A percentile compares a stretch with the other conserved stretches of the same genome.
Conservation (phyloP, 2,888 invertebrate genomes). For the Drosophila antonietae region DNA sequence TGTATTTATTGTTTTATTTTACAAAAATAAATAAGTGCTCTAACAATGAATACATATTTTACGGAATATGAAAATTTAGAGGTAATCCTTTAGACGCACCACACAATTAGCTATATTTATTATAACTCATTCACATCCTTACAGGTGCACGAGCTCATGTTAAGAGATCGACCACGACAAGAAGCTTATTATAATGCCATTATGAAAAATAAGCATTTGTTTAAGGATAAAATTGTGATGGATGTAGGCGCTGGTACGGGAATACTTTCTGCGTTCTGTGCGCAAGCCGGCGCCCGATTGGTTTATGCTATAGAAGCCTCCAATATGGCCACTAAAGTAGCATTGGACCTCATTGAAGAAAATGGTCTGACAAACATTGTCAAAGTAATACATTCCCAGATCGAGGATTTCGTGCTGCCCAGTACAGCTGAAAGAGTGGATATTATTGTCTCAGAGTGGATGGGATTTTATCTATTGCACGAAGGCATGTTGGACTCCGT, state of each 20-base stretch:
- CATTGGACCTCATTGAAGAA: conserved; percentile 88
- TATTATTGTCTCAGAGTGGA: conserved; percentile 98
- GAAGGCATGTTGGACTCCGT: conserved; percentile 98
- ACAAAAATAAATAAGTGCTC: neutral
- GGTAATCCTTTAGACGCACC: conserved; percentile 85
- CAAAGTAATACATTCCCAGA: conserved; percentile 85
- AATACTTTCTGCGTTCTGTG: conserved; percentile 95
- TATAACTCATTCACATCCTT: conserved; percentile 39
- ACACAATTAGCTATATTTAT: neutral
- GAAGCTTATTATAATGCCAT: conserved; percentile 93
- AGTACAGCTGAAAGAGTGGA: conserved; percentile 89
- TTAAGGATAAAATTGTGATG: conserved; percentile 92
- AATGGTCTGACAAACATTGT: conserved; percentile 89
- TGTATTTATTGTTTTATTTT: conserved; percentile 4
- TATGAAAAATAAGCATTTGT: conserved; percentile 87
- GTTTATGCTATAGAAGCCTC: conserved; percentile 95
- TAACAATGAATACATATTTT: conserved; percentile 86
- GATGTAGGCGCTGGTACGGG: conserved; percentile 95
- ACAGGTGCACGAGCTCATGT: conserved; percentile 92
- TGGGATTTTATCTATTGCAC: conserved; percentile 98
- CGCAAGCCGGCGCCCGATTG: conserved; percentile 93
- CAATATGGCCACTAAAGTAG: conserved; percentile 87
- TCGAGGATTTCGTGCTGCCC: conserved; percentile 88
- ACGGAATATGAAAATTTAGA: conserved; percentile 90
- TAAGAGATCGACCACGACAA: conserved; percentile 91